Conservation (phyloP, 1,140 invertebrate genomes). For the Drosophila busckii region DNA sequence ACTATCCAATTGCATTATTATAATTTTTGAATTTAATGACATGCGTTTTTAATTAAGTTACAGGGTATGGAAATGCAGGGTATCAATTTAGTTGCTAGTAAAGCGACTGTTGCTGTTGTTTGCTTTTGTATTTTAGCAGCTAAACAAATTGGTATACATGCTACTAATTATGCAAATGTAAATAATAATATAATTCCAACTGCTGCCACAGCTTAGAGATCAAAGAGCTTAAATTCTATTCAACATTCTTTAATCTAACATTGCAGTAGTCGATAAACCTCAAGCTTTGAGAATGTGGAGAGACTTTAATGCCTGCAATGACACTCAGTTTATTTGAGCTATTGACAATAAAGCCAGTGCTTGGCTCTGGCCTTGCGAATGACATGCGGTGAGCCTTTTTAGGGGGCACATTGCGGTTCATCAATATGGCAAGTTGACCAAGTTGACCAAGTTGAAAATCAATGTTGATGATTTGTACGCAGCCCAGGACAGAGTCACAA, state of each 20-base stretch:
- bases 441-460: conserved; percentile 43
- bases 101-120: too few species aligned
- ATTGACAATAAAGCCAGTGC: too few species aligned
- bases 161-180: conserved; percentile 58
- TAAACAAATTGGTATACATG: conserved; percentile 42
- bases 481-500: conserved; percentile 39
- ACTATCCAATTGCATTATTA: too few species aligned
- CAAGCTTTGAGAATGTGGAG: conserved; percentile 1
- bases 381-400: conserved; percentile 24
- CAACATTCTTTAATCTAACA: too few species aligned
- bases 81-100: too few species aligned
- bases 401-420: conserved; percentile 22
- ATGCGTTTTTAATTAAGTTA: too few species aligned
- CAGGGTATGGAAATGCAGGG: too few species aligned
- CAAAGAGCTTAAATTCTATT: too few species aligned
- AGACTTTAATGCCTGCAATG: conserved; percentile 57
- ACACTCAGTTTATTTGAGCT: conserved; percentile 60
- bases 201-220: too few species aligned
- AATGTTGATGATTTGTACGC: conserved; percentile 65
- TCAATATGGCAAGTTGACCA: conserved; percentile 35
- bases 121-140: too few species aligned
- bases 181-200: too few species aligned
- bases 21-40: too few species aligned
- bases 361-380: conserved; percentile 31
- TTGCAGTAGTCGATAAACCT: conserved; percentile 11